Evolutionary conservation across 2,113 vertebrate genomes (phyloP), one percentile per base, ranked within the genome.

Genomic region (Dicaeum eximium): DNA sequence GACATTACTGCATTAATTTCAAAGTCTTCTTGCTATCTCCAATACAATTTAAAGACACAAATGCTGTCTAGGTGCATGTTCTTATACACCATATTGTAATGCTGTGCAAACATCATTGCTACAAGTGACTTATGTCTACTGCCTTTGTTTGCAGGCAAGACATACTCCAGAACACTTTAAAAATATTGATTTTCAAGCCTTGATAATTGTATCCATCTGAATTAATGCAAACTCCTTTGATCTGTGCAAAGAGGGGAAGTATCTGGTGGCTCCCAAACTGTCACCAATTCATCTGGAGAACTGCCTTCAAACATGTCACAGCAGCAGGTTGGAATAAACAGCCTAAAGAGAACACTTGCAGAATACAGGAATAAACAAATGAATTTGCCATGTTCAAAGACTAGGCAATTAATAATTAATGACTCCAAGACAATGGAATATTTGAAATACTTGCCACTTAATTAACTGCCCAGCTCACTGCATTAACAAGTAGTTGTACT

Each of bases 371-470:
- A 74, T 60, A 95, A 96, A 60, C 72, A 95, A 84, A 94, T 35
- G 37, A 71, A 86, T 74, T 69, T 90, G 61, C 58, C 75, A 16
- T 50, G 80, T 90, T 96, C 94, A 95, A 93, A 96, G 90, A 57
- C 44, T 35, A 74, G 48, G n/a, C 7, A 73, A 74, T 93, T 71
- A 92, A 96, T 78, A 93, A 90, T 93, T 88, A 67, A 95, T 64
- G 51, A 84, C 21, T 35, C 44, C 12, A 48, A 90, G 85, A 90
- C 74, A 93, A 88, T 1, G 5, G 37, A 93, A 42, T 69, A 90
- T 60, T 88, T 78, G 1, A 90, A 94, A 74, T 88, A 78, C 45
- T 48, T 78, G 61, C 28, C 48, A 81, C 21, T 86, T 86, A 88
- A 82, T 89, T 80, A 70, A n/a, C 60, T 69, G 72, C n/a, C 80